Conservation (phyloP, 2,113 vertebrate species). For the Ahaetulla prasina region DNA sequence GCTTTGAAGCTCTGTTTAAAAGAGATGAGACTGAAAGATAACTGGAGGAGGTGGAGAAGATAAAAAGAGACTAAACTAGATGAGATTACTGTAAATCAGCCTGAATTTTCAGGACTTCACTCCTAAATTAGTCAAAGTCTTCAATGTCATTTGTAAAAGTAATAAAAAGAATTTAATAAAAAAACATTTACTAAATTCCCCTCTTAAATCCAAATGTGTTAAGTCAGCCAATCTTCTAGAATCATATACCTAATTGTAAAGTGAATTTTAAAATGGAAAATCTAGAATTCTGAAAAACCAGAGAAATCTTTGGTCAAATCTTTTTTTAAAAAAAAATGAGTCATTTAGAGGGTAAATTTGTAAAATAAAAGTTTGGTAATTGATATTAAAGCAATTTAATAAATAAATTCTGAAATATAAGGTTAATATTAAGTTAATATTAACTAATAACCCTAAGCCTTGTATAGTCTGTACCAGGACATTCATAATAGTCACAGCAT, state of each 20-base stretch:
- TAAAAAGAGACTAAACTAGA: not conserved
- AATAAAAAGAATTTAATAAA: not conserved
- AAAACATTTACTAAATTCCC: not conserved
- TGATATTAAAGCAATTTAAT: not conserved
- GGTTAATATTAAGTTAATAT: not conserved
- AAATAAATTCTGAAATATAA: not conserved
- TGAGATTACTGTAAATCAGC: accelerated
- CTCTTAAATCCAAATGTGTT: not conserved
- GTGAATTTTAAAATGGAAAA: not conserved
- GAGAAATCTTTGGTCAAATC: not conserved
- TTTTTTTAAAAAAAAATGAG: not conserved
- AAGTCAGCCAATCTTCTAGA: not conserved
- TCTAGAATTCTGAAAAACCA: not conserved
- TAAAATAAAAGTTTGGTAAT: not conserved
- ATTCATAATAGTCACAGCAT: not conserved
- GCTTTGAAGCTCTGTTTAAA: not conserved
- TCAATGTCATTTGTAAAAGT: not conserved
- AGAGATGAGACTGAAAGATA: not conserved
- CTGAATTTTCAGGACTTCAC: not conserved
- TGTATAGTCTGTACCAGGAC: not conserved
- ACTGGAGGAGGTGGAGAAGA: not conserved
- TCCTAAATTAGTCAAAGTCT: not conserved
- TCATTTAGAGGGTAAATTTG: not conserved
- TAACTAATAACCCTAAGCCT: not conserved
- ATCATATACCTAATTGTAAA: not conserved